Base-by-base conservation (phyloP, 2,113 vertebrate genomes). In the Hydrochoerus hydrochaeris region DNA sequence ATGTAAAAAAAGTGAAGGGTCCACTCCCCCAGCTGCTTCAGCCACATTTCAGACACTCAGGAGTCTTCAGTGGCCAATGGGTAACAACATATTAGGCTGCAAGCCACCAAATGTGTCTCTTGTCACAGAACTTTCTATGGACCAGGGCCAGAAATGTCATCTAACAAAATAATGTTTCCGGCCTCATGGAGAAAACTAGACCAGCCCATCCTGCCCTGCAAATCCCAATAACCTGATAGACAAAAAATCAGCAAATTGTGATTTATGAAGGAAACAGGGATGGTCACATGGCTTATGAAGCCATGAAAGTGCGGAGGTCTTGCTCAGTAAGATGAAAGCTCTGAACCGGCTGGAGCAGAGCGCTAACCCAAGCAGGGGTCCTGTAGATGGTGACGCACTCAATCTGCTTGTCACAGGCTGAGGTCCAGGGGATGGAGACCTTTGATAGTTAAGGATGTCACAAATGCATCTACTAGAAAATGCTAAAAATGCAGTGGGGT, bases 171-270 rank as follows among this genome's bases (percentile, higher is more conserved):
- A 35, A 7, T 8, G 9, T 44, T 71, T 81, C 63, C 30, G 26
- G n/a, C 13, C 14, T 32, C 14, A 30, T 24, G 38, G 77, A 85
- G 49, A 54, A 88, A 17, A 54, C 26, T 7, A 46, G 35, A 30
- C 4, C 71, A 71, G 58, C 35, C 28, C 14, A 12, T 28, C 22
- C 0, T 24, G 41, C 35, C 3, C 1, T 0, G 1, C 11, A 2
- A 12, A 46, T n/a, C 3, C 30, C 24, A 5, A 11, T 65, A 49
- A 75, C 26, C 1, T 11, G 86, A 49, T 38, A 82, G 19, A 54
- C 46, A 35, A 75, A 24, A 52, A 78, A 14, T 44, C 13, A 41
- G 13, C 20, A 20, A 30, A 24, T 63, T 75, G 38, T 54, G 11
- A 19, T 44, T 90, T 57, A 85, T 8, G 52, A 57, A 44, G 63